phyloP scores from a whole-genome alignment of 1,140 invertebrate genomes.

The Eumaeus atala region DNA sequence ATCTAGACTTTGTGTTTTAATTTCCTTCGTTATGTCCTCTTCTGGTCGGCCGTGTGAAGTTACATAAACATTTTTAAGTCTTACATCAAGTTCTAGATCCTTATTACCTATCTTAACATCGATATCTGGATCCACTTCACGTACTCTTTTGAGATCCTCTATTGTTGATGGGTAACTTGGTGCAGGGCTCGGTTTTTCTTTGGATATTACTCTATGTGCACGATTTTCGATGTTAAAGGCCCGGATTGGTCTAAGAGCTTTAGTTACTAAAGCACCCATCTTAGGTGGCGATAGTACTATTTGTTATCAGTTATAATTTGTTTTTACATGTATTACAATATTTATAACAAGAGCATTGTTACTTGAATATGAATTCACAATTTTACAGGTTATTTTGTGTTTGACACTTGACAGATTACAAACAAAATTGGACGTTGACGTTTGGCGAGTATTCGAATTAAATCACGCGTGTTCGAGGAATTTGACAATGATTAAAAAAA shows the following conservation, averaged over 20 bases:
- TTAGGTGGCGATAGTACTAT: slow-evolving; percentile 52
- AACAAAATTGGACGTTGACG: not conserved
- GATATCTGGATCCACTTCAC: slow-evolving; percentile 77
- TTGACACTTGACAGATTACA: slow-evolving; percentile 17
- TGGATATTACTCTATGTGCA: slow-evolving; percentile 79
- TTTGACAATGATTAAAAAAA: too few relatives aligned
- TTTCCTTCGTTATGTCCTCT: slow-evolving; percentile 50
- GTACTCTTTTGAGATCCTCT: slow-evolving; percentile 77
- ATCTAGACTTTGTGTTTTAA: slow-evolving; percentile 24
- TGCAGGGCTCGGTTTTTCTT: slow-evolving; percentile 79
- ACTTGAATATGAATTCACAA: too few relatives aligned
- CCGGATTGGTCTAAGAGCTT: slow-evolving; percentile 53
- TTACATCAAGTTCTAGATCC: slow-evolving; percentile 74
- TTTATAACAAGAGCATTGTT: slow-evolving; percentile 13
- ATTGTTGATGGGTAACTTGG: slow-evolving; percentile 76
- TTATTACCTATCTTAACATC: slow-evolving; percentile 76
- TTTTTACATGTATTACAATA: slow-evolving; percentile 18
- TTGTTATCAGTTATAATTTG: slow-evolving; percentile 12
- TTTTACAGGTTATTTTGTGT: slow-evolving; percentile 22
- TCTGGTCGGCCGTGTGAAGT: slow-evolving; percentile 70
- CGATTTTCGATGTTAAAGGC: slow-evolving; percentile 82
- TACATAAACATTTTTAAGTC: slow-evolving; percentile 82
- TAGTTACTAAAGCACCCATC: slow-evolving; percentile 67
- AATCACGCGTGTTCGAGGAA: too few relatives aligned
- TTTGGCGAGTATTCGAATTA: too few relatives aligned